Evolutionary conservation across 2,113 vertebrate species (phyloP).

Genomic region (Prionailurus viverrinus): DNA sequence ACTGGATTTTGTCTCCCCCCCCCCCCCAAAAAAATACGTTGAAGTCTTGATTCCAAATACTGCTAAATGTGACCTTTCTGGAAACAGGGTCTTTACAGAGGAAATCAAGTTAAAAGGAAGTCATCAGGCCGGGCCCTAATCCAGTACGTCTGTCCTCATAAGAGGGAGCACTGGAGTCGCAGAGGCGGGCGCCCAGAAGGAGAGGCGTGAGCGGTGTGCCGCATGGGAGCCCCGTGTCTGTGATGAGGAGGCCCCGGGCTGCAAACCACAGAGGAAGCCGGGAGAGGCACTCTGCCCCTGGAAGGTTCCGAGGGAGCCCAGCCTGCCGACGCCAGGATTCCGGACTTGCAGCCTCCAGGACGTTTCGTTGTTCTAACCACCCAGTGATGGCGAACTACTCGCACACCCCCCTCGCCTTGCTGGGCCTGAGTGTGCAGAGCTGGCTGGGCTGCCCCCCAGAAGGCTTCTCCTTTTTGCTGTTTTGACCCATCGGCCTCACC

Average conservation of each 20-base stretch:
- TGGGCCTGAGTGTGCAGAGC: fast-evolving
- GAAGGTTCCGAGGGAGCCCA: fast-evolving
- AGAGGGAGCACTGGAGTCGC: fast-evolving
- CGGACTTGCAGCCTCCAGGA: fast-evolving
- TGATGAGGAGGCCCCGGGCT: not conserved
- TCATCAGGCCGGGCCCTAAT: fast-evolving
- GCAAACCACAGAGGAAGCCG: too few relatives aligned
- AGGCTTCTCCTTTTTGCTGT: fast-evolving
- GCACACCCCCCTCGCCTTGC: fast-evolving
- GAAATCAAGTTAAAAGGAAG: not conserved
- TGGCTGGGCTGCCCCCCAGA: fast-evolving
- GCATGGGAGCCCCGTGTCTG: not conserved
- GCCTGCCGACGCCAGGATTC: fast-evolving
- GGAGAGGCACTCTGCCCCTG: fast-evolving
- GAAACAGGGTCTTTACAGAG: not conserved
- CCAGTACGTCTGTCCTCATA: fast-evolving
- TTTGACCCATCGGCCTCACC: fast-evolving
- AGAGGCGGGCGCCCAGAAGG: fast-evolving
- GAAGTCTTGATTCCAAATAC: not conserved
- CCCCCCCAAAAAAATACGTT: fast-evolving
- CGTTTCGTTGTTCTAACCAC: fast-evolving
- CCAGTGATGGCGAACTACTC: fast-evolving
- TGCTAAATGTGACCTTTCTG: fast-evolving
- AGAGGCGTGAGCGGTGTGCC: fast-evolving
- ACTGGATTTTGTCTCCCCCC: not conserved